A percentile compares a stretch with the other conserved stretches of the same genome.
Evolutionary conservation across 2,797 vertebrate genomes (phyloP).

Genomic region (Pogonophryne albipinna): DNA sequence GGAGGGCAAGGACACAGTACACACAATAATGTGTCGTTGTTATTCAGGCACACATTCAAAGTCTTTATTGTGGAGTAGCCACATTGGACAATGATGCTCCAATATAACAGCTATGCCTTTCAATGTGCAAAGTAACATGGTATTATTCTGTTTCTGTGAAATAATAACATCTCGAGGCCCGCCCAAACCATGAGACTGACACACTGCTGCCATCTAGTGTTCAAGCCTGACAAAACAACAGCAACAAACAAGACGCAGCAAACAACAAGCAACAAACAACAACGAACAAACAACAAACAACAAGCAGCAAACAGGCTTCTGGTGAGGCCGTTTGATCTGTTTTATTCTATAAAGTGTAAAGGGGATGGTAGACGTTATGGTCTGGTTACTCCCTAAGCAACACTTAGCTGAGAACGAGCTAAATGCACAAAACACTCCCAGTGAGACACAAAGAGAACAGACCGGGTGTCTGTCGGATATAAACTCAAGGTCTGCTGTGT

Average conservation of each 20-base stretch:
- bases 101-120: neutral
- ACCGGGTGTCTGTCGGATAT: neutral
- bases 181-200: slow-evolving; percentile 40
- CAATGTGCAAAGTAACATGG: slow-evolving; percentile 14
- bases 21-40: neutral
- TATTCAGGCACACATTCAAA: neutral
- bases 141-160: slow-evolving; percentile 44
- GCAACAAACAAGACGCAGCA: neutral
- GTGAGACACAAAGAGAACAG: neutral
- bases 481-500: slow-evolving; percentile 27
- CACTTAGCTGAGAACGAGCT: neutral
- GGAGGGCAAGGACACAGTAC: neutral
- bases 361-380: neutral
- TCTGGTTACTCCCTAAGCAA: neutral
- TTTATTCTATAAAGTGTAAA: neutral
- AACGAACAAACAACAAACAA: neutral
- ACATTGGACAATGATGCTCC: neutral
- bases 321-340: neutral
- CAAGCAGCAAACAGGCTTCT: neutral
- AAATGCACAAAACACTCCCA: slow-evolving; percentile 14
- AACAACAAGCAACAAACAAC: neutral
- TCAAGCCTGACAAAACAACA: neutral
- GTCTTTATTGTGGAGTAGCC: slow-evolving; percentile 3
- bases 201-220: slow-evolving; percentile 75
- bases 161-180: slow-evolving; percentile 45